Base-by-base conservation (phyloP, 2,797 vertebrate genomes). In the Gobio occitaniae region DNA sequence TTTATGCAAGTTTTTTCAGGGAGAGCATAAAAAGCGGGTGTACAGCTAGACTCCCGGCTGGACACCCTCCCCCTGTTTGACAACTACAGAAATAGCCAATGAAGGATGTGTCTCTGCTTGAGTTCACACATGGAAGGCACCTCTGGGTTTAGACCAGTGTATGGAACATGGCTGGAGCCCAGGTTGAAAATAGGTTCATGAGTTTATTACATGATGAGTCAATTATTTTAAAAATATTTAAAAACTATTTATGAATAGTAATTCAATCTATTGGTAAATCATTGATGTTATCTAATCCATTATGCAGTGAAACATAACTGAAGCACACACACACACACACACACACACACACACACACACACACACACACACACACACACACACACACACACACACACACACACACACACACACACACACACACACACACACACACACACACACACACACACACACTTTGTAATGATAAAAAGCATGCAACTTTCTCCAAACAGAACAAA, bases 1-100 rank as follows among this genome's bases (percentile, higher is more conserved):
- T 95, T 95, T 95, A 95, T 95, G 95, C 94, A 95, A 93, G 92
- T 95, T 95, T 95, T 94, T 94, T 93, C 94, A 94, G 93, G 91
- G 93, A 93, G 93, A 93, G 93, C 92, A 94, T 93, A 93, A 93
- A 52, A 78, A 84, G 66, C 11, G 66, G 29, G 56, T 52, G 17
- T 78, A 36, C 19, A 25, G 50, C 76, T 50, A n/a, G 52, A 78
- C 16, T 78, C 52, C 3, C 41, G 32, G 38, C 76, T n/a, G 52
- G 70, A 84, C 78, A 48, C 85, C 66, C 50, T 52, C 75, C 79
- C 80, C 83, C 70, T 74, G 87, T 90, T 91, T 94, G 93, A 94
- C 93, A 94, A 92, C 93, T 74, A 77, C 91, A 93, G 93, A 94
- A 74, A 92, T 93, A 66, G 89, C 92, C 90, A 92, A 94, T 94